Evolutionary conservation across 2,888 invertebrate genomes (phyloP).

Genomic region (Ellobium chinense): DNA sequence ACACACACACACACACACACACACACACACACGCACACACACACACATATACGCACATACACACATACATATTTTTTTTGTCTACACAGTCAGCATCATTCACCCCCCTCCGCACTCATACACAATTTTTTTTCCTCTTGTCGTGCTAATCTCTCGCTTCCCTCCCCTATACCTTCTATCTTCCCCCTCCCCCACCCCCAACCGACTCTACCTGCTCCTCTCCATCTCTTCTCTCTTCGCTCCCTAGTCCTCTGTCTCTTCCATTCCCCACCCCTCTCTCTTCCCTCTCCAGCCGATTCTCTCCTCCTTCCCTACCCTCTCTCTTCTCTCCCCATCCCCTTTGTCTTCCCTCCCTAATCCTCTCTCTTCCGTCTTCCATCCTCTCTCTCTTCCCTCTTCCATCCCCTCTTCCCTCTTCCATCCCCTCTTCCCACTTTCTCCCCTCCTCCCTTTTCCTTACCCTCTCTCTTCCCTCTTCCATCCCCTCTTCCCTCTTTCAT

Average conservation of each 20-base stretch:
- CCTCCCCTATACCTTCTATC: too few species aligned
- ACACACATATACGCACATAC: too few species aligned
- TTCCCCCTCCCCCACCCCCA: too few species aligned
- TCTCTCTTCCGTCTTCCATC: not conserved
- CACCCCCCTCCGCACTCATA: too few species aligned
- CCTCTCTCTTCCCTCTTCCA: not conserved
- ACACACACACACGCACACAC: too few species aligned
- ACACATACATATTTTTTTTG: too few species aligned
- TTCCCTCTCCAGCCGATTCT: not conserved
- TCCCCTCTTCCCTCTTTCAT: not conserved
- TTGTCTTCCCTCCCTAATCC: not conserved
- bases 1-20: too few species aligned
- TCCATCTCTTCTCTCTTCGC: slow-evolving; percentile 34
- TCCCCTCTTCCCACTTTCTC: not conserved
- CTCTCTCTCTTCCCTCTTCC: not conserved
- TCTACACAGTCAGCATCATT: too few species aligned
- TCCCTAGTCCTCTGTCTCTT: not conserved
- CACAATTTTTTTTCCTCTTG: too few species aligned
- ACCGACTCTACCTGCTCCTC: slow-evolving; percentile 37
- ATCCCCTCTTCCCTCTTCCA: not conserved
- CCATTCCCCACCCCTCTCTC: not conserved
- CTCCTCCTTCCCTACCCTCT: too few species aligned
- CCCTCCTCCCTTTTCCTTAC: not conserved
- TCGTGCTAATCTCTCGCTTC: too few species aligned
- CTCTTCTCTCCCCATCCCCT: not conserved